phyloP scores from a whole-genome alignment of 2,113 vertebrate species.

The Lontra canadensis region DNA sequence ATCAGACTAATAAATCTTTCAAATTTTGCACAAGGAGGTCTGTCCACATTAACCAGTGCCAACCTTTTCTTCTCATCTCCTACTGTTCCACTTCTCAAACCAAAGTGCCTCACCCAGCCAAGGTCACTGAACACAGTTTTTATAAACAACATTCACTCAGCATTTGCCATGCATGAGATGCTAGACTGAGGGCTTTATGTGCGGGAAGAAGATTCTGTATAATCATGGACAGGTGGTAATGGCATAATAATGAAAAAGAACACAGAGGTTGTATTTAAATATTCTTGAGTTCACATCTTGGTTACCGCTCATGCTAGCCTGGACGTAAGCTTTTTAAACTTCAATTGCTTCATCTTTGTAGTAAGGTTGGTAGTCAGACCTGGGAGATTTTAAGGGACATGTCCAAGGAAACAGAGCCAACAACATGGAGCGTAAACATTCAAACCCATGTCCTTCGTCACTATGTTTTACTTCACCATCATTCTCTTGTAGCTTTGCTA shows the following conservation, averaged over 20 bases:
- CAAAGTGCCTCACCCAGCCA: background rate
- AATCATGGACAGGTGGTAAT: background rate
- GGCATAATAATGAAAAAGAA: background rate
- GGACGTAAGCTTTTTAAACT: background rate
- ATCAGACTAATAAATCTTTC: constrained; percentile 56
- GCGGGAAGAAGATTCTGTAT: background rate
- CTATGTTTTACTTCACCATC: background rate
- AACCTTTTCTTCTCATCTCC: background rate
- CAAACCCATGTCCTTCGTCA: background rate
- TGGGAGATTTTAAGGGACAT: background rate
- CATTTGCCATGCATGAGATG: background rate
- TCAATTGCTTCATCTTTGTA: background rate
- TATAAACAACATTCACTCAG: background rate
- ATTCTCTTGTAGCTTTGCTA: background rate
- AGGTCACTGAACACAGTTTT: background rate
- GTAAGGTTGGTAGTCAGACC: background rate
- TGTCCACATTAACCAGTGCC: constrained; percentile 8
- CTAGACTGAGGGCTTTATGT: background rate
- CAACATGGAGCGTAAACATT: background rate
- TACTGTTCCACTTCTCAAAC: background rate
- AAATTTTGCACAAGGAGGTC: background rate
- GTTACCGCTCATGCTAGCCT: background rate
- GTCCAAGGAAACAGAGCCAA: background rate
- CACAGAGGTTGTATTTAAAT: background rate
- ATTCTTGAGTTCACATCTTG: background rate